These are phyloP conservation scores for Bombyx mori DNA, from an alignment of 1,140 invertebrate species.

Conservation along the genomic window ASM3026992v2 NC_085118.1:8688501-8689000, in stretches of 20 bases:
- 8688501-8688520: neutral
- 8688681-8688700: conserved; percentile 49
- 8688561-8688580: neutral
- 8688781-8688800: conserved; percentile 59
- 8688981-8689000: no score
- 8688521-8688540: neutral
- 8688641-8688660: conserved; percentile 52
- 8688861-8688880: conserved; percentile 17
- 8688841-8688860: conserved; percentile 37
- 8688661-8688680: conserved; percentile 41
- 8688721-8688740: conserved; percentile 49
- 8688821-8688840: conserved; percentile 64
- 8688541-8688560: neutral
- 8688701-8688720: conserved; percentile 62
- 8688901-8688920: conserved; percentile 36
- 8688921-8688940: conserved; percentile 54
- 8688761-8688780: conserved; percentile 63
- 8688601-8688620: conserved; percentile 45
- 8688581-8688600: conserved; percentile 35
- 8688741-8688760: conserved; percentile 44
- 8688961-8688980: conserved; percentile 29
- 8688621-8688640: conserved; percentile 22
- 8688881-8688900: conserved; percentile 24
- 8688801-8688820: conserved; percentile 65
- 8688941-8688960: conserved; percentile 57